phyloP scores from a whole-genome alignment of 2,113 vertebrate genomes.

The Pterophyllum scalare region DNA sequence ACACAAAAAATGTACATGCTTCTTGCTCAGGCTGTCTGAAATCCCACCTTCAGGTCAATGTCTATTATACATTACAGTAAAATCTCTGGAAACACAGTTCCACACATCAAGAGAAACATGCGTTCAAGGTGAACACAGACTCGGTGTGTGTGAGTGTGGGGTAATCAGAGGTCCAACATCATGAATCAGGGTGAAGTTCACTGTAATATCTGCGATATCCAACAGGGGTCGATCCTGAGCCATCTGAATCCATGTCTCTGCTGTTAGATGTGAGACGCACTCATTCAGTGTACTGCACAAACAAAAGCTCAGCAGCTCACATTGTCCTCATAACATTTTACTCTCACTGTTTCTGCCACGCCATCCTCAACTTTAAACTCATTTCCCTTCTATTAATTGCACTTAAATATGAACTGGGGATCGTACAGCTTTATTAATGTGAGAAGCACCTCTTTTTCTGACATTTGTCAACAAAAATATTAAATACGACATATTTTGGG shows the following conservation, averaged over 20 bases:
- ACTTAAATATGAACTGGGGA: conserved; percentile 46
- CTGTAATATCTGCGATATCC: conserved; percentile 24
- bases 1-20: conserved; percentile 57
- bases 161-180: neutral
- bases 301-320: conserved; percentile 37
- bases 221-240: conserved; percentile 63
- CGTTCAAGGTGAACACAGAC: neutral
- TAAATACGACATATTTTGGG: conserved; percentile 24
- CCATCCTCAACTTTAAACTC: neutral
- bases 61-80: conserved; percentile 32
- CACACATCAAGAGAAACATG: neutral
- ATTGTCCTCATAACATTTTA: neutral
- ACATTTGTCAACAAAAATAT: conserved; percentile 6
- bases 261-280: neutral
- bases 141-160: neutral
- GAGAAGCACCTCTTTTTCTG: neutral
- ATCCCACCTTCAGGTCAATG: neutral
- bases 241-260: neutral
- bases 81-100: conserved; percentile 24
- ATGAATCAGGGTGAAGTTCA: neutral
- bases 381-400: conserved; percentile 59
- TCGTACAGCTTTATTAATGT: neutral
- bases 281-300: neutral
- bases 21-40: neutral
- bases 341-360: neutral